A percentile compares a stretch with the other conserved stretches of the same genome.
These are phyloP conservation scores for Eupithecia vulgata DNA, from an alignment of 2,888 invertebrate genomes.

Conservation along the genomic window DNA sequence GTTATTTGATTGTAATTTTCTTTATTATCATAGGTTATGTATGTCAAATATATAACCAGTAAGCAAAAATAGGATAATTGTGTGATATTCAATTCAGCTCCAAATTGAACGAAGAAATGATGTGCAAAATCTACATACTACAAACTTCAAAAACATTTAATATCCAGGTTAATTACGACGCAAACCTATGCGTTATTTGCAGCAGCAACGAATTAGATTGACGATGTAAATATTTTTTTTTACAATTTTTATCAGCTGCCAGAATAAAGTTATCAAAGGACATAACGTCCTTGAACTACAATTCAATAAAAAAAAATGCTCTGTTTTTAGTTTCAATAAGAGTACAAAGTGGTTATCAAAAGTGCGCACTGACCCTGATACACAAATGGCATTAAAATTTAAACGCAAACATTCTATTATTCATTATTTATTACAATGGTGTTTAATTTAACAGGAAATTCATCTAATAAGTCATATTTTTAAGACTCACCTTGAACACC, in stretches of 20 bases:
- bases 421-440: background rate
- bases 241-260: background rate
- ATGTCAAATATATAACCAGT: too few relatives aligned
- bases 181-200: too few relatives aligned
- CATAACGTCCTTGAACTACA: conserved; percentile 3
- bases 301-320: background rate
- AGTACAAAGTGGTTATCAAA: background rate
- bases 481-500: background rate
- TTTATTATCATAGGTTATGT: too few relatives aligned
- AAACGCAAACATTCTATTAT: background rate
- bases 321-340: background rate
- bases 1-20: too few relatives aligned
- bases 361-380: background rate
- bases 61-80: too few relatives aligned
- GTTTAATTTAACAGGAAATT: background rate
- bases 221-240: too few relatives aligned
- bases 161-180: too few relatives aligned
- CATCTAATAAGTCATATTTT: background rate
- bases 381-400: background rate
- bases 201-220: too few relatives aligned
- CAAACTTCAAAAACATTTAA: too few relatives aligned
- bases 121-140: background rate
- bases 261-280: background rate
- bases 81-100: background rate
- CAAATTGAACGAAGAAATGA: background rate